Percentiles rank a stretch among this genome's conserved stretches.
Evolutionary conservation across 1,140 invertebrate genomes (phyloP).

Genomic region (Leptinotarsa undecemlineata): DNA sequence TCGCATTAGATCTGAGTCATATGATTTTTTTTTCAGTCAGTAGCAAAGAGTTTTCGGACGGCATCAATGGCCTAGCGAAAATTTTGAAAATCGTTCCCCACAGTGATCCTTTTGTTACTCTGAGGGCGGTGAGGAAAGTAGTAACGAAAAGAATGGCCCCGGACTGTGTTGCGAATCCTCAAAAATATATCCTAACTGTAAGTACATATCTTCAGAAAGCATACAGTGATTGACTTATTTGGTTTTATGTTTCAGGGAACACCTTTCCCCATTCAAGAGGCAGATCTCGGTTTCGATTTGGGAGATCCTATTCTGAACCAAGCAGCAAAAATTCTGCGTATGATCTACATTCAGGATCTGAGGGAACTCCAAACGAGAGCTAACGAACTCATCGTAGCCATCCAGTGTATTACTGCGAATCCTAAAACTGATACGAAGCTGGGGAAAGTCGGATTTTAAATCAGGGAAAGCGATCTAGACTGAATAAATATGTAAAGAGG

Average conservation of each 20-base stretch:
- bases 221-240: neutral
- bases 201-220: conserved; percentile 22
- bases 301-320: conserved; percentile 74
- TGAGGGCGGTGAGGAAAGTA: conserved; percentile 74
- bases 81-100: conserved; percentile 80
- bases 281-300: conserved; percentile 69
- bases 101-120: conserved; percentile 76
- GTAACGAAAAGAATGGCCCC: conserved; percentile 69
- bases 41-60: conserved; percentile 79
- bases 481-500: neutral
- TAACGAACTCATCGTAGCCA: conserved; percentile 89
- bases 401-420: conserved; percentile 92
- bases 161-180: conserved; percentile 67
- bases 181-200: conserved; percentile 52
- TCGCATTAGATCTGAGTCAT: neutral
- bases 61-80: conserved; percentile 76
- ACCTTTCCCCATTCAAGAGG: conserved; percentile 69
- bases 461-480: neutral
- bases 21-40: conserved; percentile 68
- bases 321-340: conserved; percentile 79
- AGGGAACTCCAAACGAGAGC: conserved; percentile 91
- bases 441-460: conserved; percentile 82
- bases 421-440: conserved; percentile 95
- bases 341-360: conserved; percentile 90
- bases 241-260: conserved; percentile 60